phyloP scores from a whole-genome alignment of 1,140 invertebrate species.

The Patella vulgata region DNA sequence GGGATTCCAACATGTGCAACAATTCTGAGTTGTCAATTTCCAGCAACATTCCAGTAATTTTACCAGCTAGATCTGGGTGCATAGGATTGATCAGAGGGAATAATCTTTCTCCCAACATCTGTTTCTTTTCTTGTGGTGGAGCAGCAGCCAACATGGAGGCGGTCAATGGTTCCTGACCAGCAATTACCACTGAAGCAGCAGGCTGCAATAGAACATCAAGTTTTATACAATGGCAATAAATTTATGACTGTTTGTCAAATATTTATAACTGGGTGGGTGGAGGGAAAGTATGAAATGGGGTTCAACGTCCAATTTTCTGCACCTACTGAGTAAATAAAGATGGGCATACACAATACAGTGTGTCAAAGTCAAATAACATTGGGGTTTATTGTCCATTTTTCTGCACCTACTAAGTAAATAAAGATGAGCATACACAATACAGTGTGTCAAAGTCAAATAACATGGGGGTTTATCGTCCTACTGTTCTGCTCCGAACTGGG shows the following conservation, averaged over 20 bases:
- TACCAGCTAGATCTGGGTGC: neutral
- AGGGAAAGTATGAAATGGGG: neutral
- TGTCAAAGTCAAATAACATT: too few species aligned
- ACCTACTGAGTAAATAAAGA: slow-evolving; percentile 21
- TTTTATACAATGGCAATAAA: neutral
- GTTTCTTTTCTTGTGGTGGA: too few species aligned
- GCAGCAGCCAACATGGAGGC: slow-evolving; percentile 93
- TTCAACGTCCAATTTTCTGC: slow-evolving; percentile 31
- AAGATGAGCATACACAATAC: too few species aligned
- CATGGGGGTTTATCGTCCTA: too few species aligned
- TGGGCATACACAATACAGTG: too few species aligned
- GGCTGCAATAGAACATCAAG: slow-evolving; percentile 2
- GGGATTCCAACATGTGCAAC: too few species aligned
- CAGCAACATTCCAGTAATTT: neutral
- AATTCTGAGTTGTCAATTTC: too few species aligned
- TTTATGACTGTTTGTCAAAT: neutral
- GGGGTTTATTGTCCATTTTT: slow-evolving; percentile 27
- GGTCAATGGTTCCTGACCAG: slow-evolving; percentile 93
- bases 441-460: too few species aligned
- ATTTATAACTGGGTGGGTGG: neutral
- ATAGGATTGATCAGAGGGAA: too few species aligned
- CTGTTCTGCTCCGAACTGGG: too few species aligned
- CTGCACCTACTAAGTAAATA: slow-evolving; percentile 20
- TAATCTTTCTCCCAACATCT: slow-evolving; percentile 88
- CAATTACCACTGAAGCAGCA: slow-evolving; percentile 73